Evolutionary conservation across 2,113 vertebrate genomes (phyloP).

Genomic region (Pyxicephalus adspersus): DNA sequence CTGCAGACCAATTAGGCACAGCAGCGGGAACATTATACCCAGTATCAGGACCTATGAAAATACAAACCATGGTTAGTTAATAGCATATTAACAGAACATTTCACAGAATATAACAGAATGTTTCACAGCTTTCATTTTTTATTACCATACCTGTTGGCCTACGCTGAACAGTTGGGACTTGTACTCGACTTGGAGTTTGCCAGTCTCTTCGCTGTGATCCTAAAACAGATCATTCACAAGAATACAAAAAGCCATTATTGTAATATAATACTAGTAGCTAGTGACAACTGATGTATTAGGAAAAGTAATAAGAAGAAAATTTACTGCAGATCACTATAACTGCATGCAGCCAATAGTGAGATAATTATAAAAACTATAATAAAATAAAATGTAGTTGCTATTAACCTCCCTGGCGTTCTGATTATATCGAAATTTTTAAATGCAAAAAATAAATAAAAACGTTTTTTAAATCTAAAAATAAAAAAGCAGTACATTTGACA

Average conservation of each 20-base stretch:
- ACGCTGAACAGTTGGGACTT: constrained; percentile 72
- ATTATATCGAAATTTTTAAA: too few relatives aligned
- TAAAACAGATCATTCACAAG: constrained; percentile 49
- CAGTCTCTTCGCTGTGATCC: constrained; percentile 75
- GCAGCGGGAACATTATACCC: constrained; percentile 16
- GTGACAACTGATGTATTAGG: too few relatives aligned
- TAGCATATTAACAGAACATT: not conserved
- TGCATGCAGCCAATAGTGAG: too few relatives aligned
- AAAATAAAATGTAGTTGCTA: too few relatives aligned
- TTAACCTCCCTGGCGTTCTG: too few relatives aligned
- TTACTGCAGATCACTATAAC: not conserved
- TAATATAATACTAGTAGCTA: too few relatives aligned
- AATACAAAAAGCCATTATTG: too few relatives aligned
- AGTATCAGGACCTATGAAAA: constrained; percentile 28
- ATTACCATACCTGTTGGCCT: constrained; percentile 70
- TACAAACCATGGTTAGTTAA: not conserved
- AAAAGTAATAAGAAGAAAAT: too few relatives aligned
- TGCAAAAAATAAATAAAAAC: too few relatives aligned
- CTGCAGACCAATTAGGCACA: constrained; percentile 5
- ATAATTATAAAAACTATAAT: too few relatives aligned
- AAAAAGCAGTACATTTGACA: too few relatives aligned
- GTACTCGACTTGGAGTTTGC: constrained; percentile 68
- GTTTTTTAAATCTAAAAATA: too few relatives aligned
- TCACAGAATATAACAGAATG: not conserved
- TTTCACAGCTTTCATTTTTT: not conserved